These are phyloP conservation scores for Anorthoa munda DNA, from an alignment of 2,888 invertebrate species.

Conservation along the genomic window DNA sequence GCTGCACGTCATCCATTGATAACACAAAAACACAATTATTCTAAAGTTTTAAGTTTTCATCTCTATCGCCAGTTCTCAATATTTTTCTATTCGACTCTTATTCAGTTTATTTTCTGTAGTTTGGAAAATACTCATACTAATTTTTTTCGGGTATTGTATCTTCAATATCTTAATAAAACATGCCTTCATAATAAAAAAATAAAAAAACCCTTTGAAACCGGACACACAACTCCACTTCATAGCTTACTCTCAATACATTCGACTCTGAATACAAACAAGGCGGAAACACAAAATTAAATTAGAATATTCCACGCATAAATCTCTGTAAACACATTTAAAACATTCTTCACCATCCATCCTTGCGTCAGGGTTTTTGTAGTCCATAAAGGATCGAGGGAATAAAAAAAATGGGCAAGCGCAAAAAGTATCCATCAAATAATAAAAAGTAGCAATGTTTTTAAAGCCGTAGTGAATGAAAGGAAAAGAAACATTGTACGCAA, in stretches of 20 bases:
- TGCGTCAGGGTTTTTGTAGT: slow-evolving; percentile 47
- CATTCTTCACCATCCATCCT: slow-evolving; percentile 28
- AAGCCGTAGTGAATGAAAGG: not conserved
- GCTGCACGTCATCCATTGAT: too few species aligned
- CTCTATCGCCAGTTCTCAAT: too few species aligned
- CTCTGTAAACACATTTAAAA: slow-evolving; percentile 41
- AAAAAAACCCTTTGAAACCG: too few species aligned
- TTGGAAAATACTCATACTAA: too few species aligned
- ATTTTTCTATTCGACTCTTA: too few species aligned
- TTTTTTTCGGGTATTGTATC: too few species aligned
- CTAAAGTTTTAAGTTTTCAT: too few species aligned
- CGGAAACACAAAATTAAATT: slow-evolving; percentile 25
- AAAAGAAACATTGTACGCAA: not conserved
- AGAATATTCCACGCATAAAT: slow-evolving; percentile 36
- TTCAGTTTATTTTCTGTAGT: too few species aligned
- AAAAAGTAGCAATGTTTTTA: slow-evolving; percentile 5
- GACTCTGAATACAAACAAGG: slow-evolving; percentile 22
- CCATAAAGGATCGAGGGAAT: slow-evolving; percentile 24
- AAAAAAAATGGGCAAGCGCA: slow-evolving; percentile 1
- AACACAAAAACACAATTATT: too few species aligned
- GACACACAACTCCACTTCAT: not conserved
- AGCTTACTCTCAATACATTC: not conserved
- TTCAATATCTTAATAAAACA: too few species aligned
- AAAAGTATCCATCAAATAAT: slow-evolving; percentile 9
- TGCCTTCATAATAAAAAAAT: too few species aligned